phyloP scores from a whole-genome alignment of 23 tunicate genomes.

The Phallusia fumigata region DNA sequence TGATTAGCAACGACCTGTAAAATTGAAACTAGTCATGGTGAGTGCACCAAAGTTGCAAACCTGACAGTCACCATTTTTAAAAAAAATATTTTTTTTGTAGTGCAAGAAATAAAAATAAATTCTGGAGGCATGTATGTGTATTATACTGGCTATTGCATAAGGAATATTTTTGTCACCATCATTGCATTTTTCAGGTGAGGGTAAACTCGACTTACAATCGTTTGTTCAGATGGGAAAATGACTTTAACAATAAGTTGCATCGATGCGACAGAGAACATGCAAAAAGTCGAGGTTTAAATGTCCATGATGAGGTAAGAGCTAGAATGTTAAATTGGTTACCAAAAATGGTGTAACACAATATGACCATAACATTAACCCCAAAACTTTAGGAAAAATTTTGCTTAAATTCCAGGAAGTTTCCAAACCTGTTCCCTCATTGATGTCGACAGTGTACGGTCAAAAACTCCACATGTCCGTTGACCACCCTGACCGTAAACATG shows the following conservation, averaged over 20 bases:
- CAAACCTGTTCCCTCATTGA: constrained; percentile 63
- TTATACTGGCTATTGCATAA: neutral
- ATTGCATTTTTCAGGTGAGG: constrained; percentile 10
- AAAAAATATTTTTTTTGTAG: too few species aligned
- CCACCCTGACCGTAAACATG: constrained; percentile 75
- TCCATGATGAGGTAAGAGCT: constrained; percentile 62
- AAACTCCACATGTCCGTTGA: constrained; percentile 60
- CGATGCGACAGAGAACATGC: constrained; percentile 90
- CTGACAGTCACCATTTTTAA: too few species aligned
- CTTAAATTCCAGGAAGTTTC: constrained; percentile 40
- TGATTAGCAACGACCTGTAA: too few species aligned
- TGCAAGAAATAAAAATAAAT: too few species aligned
- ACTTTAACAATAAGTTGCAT: constrained; percentile 85
- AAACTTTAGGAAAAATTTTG: too few species aligned
- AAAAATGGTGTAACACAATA: too few species aligned
- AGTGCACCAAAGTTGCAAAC: too few species aligned
- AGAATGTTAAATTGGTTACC: too few species aligned
- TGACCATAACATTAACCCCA: too few species aligned
- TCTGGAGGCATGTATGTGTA: too few species aligned
- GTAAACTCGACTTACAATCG: constrained; percentile 68
- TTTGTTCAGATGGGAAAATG: constrained; percentile 47
- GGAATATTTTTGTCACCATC: neutral
- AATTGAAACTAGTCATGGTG: too few species aligned
- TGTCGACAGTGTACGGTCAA: constrained; percentile 81
- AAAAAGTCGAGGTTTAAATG: constrained; percentile 69